Conservation (phyloP, 2,797 vertebrate genomes). For the Aplochiton taeniatus region DNA sequence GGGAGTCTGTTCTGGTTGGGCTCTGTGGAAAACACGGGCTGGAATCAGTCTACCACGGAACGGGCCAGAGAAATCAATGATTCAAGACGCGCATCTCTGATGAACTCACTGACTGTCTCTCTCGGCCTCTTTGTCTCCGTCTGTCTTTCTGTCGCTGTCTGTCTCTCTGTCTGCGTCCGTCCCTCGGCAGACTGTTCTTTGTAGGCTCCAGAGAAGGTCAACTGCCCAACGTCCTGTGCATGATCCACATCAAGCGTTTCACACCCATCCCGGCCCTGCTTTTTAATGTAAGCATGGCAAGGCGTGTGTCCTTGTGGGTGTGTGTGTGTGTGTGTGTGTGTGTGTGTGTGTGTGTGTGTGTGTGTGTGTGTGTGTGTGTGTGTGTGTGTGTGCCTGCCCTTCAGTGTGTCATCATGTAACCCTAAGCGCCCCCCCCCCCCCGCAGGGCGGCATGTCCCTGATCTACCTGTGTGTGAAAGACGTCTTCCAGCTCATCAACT, state of each 20-base stretch:
- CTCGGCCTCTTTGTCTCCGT: background rate
- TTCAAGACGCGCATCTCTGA: too few relatives aligned
- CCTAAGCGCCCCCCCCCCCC: background rate
- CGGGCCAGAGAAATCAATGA: too few relatives aligned
- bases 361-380: slow-evolving; percentile 1
- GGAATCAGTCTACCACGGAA: too few relatives aligned
- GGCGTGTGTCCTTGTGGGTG: too few relatives aligned
- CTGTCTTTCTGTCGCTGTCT: background rate
- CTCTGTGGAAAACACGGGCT: too few relatives aligned
- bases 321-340: background rate
- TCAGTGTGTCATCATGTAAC: too few relatives aligned
- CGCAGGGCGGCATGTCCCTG: slow-evolving; percentile 79
- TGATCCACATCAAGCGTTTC: slow-evolving; percentile 80
- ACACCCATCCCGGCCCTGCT: slow-evolving; percentile 84
- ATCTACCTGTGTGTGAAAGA: slow-evolving; percentile 78
- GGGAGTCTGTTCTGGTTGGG: too few relatives aligned
- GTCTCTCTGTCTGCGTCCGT: background rate
- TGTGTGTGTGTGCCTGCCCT: background rate
- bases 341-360: slow-evolving; percentile 2
- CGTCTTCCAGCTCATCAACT: slow-evolving; percentile 83
- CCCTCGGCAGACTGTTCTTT: slow-evolving; percentile 77
- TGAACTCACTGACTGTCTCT: background rate
- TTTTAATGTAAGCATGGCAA: slow-evolving; percentile 74
- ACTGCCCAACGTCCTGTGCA: slow-evolving; percentile 79
- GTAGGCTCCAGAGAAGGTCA: slow-evolving; percentile 84